Base-by-base conservation (phyloP, 1,140 invertebrate species). In the Zaprionus tsacasi region DNA sequence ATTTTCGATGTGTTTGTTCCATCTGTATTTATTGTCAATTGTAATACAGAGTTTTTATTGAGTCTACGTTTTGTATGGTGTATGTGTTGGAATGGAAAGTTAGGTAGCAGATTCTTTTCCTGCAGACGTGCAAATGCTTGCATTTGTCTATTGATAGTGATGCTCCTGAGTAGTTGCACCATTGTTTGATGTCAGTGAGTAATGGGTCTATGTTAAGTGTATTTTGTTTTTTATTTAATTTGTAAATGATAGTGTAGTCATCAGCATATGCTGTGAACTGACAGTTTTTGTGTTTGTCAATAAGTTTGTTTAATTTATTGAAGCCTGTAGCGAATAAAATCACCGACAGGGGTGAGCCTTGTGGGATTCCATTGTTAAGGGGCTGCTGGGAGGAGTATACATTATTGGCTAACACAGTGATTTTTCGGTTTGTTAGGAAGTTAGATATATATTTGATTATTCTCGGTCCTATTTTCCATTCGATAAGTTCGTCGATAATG, bases 91-190 rank as follows among this genome's bases (percentile, higher is more conserved):
- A 38, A 10, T 56, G 13, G 27, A 35, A 15, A 36, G 25, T 56
- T 35, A 33, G 54, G 27, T 56, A n/a, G 33, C 54, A 56, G 36
- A 13, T 56, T 33, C 13, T 33, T 36, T 56, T 56, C 10, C 54
- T 56, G 54, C 54, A 56, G 25, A 56, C 15, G 54, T 35, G 54
- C 30, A 35, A 35, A 56, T 56, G 54, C 30, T 35, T 33, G 54
- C 54, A 56, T 36, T 56, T 56, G 33, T 36, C 15, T 35, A 56
- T 15, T 21, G 21, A 21, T 21, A 21, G 21, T 21, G 21, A 21
- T 21, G 21, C 21, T 21, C 21, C 21, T 21, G 21, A 21, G 21
- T 1, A 21, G 21, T 21, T 21, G 21, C 21, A 21, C 21, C 21
- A 21, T 21, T 21, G 21, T 21, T 21, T 21, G 21, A 21, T 21